phyloP scores from a whole-genome alignment of 2,797 vertebrate species.

The Eulemur coronatus region DNA sequence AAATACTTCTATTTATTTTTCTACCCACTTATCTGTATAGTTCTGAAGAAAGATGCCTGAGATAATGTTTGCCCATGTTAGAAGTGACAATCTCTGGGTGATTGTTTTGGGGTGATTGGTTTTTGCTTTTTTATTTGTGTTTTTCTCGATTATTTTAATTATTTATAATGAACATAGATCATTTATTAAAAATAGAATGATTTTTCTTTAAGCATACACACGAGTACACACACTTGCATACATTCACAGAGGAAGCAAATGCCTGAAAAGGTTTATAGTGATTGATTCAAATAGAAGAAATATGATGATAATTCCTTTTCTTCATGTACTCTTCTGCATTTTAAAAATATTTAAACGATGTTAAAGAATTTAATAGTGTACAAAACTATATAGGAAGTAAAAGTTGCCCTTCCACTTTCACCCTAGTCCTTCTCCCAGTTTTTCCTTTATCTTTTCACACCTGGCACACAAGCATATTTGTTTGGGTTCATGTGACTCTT shows the following conservation, averaged over 20 bases:
- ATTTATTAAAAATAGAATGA: neutral
- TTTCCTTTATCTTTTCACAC: neutral
- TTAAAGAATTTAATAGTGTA: neutral
- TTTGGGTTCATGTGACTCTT: neutral
- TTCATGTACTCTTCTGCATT: neutral
- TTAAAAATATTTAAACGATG: neutral
- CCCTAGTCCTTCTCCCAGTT: neutral
- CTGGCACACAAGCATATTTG: neutral
- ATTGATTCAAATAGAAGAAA: neutral
- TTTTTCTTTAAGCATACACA: neutral
- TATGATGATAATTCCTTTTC: neutral
- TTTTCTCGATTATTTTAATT: neutral
- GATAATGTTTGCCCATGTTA: neutral
- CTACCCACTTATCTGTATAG: neutral
- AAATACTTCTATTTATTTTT: neutral
- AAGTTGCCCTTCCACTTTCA: neutral
- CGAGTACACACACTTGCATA: neutral
- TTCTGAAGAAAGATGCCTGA: neutral
- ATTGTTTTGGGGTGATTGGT: neutral
- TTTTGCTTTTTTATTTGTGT: neutral
- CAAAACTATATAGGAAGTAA: neutral
- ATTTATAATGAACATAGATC: neutral
- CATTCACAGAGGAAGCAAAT: neutral
- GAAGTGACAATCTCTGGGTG: neutral
- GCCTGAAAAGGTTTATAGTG: neutral